These are phyloP conservation scores for Strix occidentalis DNA, from an alignment of 2,797 vertebrate genomes.

Conservation along the genomic window DNA sequence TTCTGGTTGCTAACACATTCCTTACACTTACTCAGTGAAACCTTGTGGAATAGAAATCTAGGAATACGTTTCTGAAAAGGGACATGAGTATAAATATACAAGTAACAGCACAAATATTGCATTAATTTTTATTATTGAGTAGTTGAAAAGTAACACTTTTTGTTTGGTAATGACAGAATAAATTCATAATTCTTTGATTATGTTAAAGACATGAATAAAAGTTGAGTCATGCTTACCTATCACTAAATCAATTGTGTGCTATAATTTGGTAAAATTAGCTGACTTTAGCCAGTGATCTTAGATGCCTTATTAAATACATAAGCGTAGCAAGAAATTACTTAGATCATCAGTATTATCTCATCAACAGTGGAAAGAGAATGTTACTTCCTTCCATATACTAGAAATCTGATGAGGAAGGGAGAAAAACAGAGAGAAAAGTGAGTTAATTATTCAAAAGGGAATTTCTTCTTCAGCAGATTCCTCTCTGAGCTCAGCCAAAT, in stretches of 20 bases:
- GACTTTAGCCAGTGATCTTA: constrained; percentile 2
- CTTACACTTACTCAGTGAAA: background rate
- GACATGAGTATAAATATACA: background rate
- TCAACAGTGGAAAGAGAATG: background rate
- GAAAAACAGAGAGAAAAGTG: background rate
- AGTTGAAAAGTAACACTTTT: background rate
- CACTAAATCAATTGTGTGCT: background rate
- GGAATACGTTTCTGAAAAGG: background rate
- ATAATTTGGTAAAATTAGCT: constrained; percentile 36
- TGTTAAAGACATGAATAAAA: background rate
- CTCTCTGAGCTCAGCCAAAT: background rate
- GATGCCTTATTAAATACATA: constrained; percentile 7
- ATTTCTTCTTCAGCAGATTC: constrained; percentile 32
- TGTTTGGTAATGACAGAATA: background rate
- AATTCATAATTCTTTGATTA: background rate
- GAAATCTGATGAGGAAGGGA: constrained; percentile 25
- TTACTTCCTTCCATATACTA: background rate
- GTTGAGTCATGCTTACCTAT: background rate
- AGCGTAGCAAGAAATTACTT: constrained; percentile 5
- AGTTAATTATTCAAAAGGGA: constrained; percentile 43
- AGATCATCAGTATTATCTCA: constrained; percentile 27
- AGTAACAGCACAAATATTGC: background rate
- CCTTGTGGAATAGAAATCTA: background rate
- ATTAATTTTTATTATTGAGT: background rate
- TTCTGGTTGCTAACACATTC: background rate